Evolutionary conservation across 2,888 invertebrate species (phyloP).

Genomic region (Harmothoe impar): DNA sequence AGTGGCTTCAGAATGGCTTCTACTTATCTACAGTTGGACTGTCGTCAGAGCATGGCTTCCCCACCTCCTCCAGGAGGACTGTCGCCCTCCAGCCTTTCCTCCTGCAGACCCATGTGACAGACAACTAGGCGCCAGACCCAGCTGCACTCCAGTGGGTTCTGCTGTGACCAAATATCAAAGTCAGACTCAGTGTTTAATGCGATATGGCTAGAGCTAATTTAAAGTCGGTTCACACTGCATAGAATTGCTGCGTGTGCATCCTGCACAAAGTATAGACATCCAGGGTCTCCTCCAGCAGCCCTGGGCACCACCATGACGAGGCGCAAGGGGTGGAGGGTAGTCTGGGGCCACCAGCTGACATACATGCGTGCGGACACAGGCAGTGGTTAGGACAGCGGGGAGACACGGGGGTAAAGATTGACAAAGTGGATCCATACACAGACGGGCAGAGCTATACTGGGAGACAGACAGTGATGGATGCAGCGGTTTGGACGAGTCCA

Average conservation of each 20-base stretch:
- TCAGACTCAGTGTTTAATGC: slow-evolving; percentile 2
- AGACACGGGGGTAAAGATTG: not conserved
- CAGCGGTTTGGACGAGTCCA: not conserved
- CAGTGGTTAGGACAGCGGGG: not conserved
- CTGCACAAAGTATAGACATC: not conserved
- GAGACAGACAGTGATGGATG: not conserved
- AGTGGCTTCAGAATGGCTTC: not conserved
- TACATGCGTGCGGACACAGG: not conserved
- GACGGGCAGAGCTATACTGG: not conserved
- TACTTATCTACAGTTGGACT: too few relatives aligned
- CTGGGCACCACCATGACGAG: not conserved
- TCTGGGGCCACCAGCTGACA: not conserved
- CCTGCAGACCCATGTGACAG: too few relatives aligned
- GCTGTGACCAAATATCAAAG: slow-evolving; percentile 4
- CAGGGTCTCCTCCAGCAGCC: not conserved
- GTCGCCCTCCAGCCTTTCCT: too few relatives aligned
- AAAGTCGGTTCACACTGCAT: not conserved
- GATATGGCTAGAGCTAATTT: slow-evolving; percentile 8
- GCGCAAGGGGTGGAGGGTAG: too few relatives aligned
- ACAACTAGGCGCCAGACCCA: too few relatives aligned
- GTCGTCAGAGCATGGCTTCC: too few relatives aligned
- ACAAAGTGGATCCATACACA: not conserved
- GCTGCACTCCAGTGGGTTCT: too few relatives aligned
- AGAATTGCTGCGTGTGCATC: not conserved
- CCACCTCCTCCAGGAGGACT: too few relatives aligned